Base-by-base conservation (phyloP, 2,113 vertebrate genomes). In the Anguilla japonica region DNA sequence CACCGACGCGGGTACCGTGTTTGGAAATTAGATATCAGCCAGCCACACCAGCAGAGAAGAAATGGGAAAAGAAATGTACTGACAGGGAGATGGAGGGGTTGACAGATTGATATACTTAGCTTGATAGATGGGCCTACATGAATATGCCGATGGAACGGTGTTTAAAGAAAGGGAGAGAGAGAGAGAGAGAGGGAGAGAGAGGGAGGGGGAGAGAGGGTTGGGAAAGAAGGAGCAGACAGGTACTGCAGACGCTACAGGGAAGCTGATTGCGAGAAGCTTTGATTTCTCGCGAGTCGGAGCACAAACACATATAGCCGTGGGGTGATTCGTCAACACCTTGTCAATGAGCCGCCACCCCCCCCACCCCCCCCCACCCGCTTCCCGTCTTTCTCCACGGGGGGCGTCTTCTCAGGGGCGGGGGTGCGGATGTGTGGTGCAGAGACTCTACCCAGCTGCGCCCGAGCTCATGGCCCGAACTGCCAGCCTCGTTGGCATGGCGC, bases 291-390 rank as follows among this genome's bases (percentile, higher is more conserved):
- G 83, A 79, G 82, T 63, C 56, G 79, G 75, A 87, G 87, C 87
- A 86, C 84, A 87, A 89, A 89, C 88, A 91, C 85, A 90, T 85
- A 86, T 88, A 91, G 91, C 92, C 91, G 89, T 34, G 87, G 89
- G 92, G 92, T 91, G 88, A 89, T 93, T 94, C 88, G 91, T 94
- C 91, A 94, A 78, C 88, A 85, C 79, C 86, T 87, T 91, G 92
- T 89, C 91, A 91, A 79, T 40, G 78, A 71, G 43, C 57, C n/a
- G n/a, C n/a, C n/a, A n/a, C n/a, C 34, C 34, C 34, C 34, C 34
- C 34, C 34, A 0, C 34, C 34, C 34, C 34, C 43, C 85, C 40
- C 80, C 29, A 4, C 8, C 7, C 63, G 53, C 84, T 81, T 43
- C 79, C 81, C n/a, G 7, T 84, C 83, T 67, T 16, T 67, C 84